Conservation (phyloP, 2,888 invertebrate species). For the Meteorus cinctellus region DNA sequence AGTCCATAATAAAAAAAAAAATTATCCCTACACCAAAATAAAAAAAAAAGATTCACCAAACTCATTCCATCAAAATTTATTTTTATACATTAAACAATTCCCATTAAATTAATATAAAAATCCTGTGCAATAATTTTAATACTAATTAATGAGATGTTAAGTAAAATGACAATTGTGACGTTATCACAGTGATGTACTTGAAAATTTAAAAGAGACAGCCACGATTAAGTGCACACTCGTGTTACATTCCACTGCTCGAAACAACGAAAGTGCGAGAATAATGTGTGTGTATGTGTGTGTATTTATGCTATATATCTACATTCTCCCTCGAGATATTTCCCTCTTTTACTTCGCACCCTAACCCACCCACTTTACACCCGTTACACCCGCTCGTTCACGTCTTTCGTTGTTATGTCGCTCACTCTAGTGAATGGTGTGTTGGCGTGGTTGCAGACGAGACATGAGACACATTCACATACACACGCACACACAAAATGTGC, state of each 20-base stretch:
- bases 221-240: constrained; percentile 37
- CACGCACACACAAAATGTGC: not conserved
- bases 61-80: too few species aligned
- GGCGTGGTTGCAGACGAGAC: constrained; percentile 33
- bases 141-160: not conserved
- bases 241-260: constrained; percentile 6
- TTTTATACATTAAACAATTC: too few species aligned
- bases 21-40: not conserved
- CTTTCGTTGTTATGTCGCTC: constrained; percentile 7
- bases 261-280: constrained; percentile 20
- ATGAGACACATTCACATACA: not conserved
- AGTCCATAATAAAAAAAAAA: not conserved
- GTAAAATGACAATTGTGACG: not conserved
- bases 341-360: not conserved
- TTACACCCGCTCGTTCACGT: not conserved
- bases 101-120: too few species aligned
- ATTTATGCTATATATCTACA: not conserved
- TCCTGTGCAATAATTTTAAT: not conserved
- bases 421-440: constrained; percentile 17
- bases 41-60: too few species aligned
- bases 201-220: not conserved
- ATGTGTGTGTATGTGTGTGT: not conserved
- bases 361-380: not conserved
- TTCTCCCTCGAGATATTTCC: not conserved
- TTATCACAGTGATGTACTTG: not conserved